phyloP scores from a whole-genome alignment of 2,888 invertebrate genomes.

The Marronus borbonicus region DNA sequence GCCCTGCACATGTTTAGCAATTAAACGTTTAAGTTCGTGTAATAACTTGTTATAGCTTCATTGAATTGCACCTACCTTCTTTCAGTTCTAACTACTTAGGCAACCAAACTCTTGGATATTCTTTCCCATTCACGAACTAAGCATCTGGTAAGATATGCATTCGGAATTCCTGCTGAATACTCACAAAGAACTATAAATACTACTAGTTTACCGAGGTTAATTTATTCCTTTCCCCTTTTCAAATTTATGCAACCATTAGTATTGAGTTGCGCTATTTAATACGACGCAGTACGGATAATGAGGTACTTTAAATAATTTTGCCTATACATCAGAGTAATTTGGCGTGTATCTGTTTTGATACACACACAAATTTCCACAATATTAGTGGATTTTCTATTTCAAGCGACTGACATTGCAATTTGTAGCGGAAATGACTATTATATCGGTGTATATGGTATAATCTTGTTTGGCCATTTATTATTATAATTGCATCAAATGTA shows the following conservation, averaged over 20 bases:
- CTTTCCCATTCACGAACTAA: no score
- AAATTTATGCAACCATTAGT: conserved; percentile 15
- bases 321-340: not conserved
- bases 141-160: no score
- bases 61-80: no score
- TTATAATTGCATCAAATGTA: conserved; percentile 8
- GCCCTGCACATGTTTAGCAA: no score
- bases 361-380: not conserved
- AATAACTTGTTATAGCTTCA: no score
- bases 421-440: not conserved
- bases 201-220: not conserved
- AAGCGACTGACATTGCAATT: conserved; percentile 5
- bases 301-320: conserved; percentile 8
- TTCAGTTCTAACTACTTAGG: no score
- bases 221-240: not conserved
- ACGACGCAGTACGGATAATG: not conserved
- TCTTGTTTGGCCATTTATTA: conserved; percentile 7
- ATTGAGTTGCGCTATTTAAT: not conserved
- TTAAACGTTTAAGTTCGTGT: no score
- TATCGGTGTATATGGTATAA: conserved; percentile 3
- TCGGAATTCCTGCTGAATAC: not conserved
- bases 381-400: conserved; percentile 12
- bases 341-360: conserved; percentile 7
- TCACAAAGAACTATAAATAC: not conserved
- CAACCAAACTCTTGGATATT: no score